A percentile compares a stretch with the other conserved stretches of the same genome.
Conservation (phyloP, 1,140 invertebrate genomes). For the Spodoptera frugiperda region DNA sequence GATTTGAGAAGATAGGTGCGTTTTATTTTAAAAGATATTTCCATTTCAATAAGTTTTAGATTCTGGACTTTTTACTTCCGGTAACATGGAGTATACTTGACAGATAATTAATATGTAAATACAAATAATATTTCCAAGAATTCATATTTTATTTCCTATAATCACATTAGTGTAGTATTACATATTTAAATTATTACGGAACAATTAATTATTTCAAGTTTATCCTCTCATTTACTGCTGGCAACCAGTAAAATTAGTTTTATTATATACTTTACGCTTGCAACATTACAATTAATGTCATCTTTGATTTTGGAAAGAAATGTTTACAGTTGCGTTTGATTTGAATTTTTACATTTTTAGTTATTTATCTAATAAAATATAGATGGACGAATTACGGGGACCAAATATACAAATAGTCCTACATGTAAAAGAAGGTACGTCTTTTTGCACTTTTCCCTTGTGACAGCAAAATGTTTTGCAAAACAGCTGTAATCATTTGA, state of each 20-base stretch:
- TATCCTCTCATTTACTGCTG: neutral
- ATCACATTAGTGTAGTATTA: too few species aligned
- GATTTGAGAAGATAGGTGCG: too few species aligned
- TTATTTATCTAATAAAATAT: conserved; percentile 52
- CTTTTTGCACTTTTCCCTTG: neutral
- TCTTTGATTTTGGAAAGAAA: conserved; percentile 61
- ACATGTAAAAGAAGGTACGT: conserved; percentile 77
- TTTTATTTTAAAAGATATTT: too few species aligned
- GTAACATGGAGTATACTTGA: neutral
- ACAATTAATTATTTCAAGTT: too few species aligned
- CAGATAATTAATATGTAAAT: neutral
- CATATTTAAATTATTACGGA: too few species aligned
- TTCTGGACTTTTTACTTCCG: neutral
- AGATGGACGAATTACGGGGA: conserved; percentile 79
- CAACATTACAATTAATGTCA: conserved; percentile 22
- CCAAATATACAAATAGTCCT: conserved; percentile 80
- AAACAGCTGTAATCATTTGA: neutral
- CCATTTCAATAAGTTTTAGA: too few species aligned
- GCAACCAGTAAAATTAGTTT: neutral
- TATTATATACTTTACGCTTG: neutral
- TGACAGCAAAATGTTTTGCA: neutral
- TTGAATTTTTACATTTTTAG: conserved; percentile 58
- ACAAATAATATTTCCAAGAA: neutral
- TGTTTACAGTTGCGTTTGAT: conserved; percentile 61
- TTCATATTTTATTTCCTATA: too few species aligned